Evolutionary conservation across 2,888 invertebrate genomes (phyloP), one percentile per base, ranked within the genome.

Genomic region (Ferdinandea cuprea): DNA sequence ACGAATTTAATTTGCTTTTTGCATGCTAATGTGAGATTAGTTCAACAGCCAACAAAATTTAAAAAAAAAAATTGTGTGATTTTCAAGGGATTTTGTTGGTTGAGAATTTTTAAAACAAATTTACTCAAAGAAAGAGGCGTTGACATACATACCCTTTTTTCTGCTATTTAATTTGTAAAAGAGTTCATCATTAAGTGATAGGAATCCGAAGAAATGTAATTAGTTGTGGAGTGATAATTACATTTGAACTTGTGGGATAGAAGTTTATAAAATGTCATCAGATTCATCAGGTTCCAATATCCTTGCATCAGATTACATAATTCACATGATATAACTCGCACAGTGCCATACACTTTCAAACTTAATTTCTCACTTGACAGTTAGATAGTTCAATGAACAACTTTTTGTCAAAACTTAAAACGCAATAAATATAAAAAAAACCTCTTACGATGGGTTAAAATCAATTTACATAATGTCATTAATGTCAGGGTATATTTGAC

Each of bases 1-100:
- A 68, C 59, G 66, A 66, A 63, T 77, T 77, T 61, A 77, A 69
- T 48, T 63, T n/a, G 68, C 28, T 28, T 69, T 77, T 69, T 69
- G 69, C 77, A 77, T 77, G 77, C 52, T 59, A 59, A 58, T 68
- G 66, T 48, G 30, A 25, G 25, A 25, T 25, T 25, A 25, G 25
- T 25, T n/a, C n/a, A n/a, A n/a, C n/a, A n/a, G n/a, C n/a, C n/a
- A n/a, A n/a, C n/a, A n/a, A n/a, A n/a, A n/a, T n/a, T 25, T 25
- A 25, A 25, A 25, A 25, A 25, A 25, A 25, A 5, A 25, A 25
- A 25, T n/a, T n/a, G n/a, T n/a, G n/a, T n/a, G n/a, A n/a, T n/a
- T n/a, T n/a, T n/a, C n/a, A n/a, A n/a, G n/a, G 5, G 25, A 25
- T 25, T 25, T 25, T 2, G 25, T 25, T 25, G 25, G 25, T 25